A percentile compares a stretch with the other conserved stretches of the same genome.
Conservation (phyloP, 2,797 vertebrate species). For the Coilia nasus region DNA sequence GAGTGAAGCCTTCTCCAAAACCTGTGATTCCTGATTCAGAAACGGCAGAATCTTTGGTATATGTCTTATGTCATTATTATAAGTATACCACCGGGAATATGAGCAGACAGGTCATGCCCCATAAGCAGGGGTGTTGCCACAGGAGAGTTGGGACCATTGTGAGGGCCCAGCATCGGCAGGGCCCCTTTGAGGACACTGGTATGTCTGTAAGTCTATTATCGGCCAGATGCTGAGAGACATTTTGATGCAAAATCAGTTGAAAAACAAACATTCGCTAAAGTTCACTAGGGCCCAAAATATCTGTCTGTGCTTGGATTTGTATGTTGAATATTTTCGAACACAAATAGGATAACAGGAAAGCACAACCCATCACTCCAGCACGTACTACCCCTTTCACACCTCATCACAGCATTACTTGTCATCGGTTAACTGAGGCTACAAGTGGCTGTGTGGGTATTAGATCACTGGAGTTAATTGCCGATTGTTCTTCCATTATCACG, state of each 20-base stretch:
- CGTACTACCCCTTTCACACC: background rate
- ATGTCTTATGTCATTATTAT: background rate
- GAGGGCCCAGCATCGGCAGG: too few relatives aligned
- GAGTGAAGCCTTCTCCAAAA: too few relatives aligned
- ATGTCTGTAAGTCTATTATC: too few relatives aligned
- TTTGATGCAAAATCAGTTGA: too few relatives aligned
- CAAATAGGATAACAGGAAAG: background rate
- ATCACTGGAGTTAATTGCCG: slow-evolving; percentile 41
- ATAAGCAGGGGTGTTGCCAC: too few relatives aligned
- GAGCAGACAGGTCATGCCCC: too few relatives aligned
- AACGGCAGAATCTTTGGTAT: background rate
- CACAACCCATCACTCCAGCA: background rate
- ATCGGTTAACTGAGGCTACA: slow-evolving; percentile 34
- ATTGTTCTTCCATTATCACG: slow-evolving; percentile 45
- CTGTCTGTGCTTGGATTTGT: background rate
- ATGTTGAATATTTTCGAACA: background rate
- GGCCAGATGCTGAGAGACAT: too few relatives aligned
- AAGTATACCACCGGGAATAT: background rate
- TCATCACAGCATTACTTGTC: background rate
- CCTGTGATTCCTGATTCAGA: background rate
- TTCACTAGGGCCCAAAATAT: too few relatives aligned
- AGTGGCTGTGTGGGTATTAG: slow-evolving; percentile 41
- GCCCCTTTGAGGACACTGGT: too few relatives aligned
- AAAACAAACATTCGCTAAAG: too few relatives aligned
- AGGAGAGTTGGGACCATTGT: too few relatives aligned